Percentiles rank a stretch among this genome's conserved stretches.
phyloP scores from a whole-genome alignment of 92 coral and sea anemone species.

The Porites lobata region DNA sequence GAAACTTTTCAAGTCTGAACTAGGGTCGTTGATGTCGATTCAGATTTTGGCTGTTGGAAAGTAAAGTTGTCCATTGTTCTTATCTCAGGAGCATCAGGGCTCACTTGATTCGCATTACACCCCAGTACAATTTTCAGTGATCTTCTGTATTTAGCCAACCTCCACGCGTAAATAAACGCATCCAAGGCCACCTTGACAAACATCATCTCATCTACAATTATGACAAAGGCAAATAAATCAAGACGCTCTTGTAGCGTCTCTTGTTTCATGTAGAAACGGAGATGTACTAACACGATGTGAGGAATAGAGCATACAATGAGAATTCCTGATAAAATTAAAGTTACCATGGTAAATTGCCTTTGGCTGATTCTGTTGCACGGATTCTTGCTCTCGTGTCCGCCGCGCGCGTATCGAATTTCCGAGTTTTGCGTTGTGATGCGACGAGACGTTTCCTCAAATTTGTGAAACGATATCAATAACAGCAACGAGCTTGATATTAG shows the following conservation, averaged over 20 bases:
- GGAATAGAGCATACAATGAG: slow-evolving; percentile 70
- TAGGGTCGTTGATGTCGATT: background rate
- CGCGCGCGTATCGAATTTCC: background rate
- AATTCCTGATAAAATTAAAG: slow-evolving; percentile 56
- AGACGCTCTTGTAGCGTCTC: slow-evolving; percentile 40
- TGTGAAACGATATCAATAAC: slow-evolving; percentile 62
- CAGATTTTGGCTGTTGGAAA: slow-evolving; percentile 9
- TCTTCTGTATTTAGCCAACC: slow-evolving; percentile 71
- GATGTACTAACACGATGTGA: slow-evolving; percentile 38
- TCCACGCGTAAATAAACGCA: slow-evolving; percentile 91
- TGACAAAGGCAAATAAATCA: slow-evolving; percentile 44
- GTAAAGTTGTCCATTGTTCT: slow-evolving; percentile 33
- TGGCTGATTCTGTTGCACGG: slow-evolving; percentile 16
- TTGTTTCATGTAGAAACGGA: slow-evolving; percentile 43
- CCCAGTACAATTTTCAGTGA: slow-evolving; percentile 49
- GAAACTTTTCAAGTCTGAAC: background rate
- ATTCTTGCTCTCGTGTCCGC: background rate
- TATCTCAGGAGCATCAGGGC: background rate
- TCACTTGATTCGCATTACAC: background rate
- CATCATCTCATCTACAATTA: slow-evolving; percentile 73
- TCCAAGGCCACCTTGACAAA: slow-evolving; percentile 81
- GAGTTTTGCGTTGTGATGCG: background rate
- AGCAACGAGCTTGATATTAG: slow-evolving; percentile 46
- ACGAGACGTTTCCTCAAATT: slow-evolving; percentile 37
- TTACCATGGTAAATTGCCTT: slow-evolving; percentile 64